These are phyloP conservation scores for Holotrichia oblita DNA, from an alignment of 1,140 invertebrate genomes.

Conservation along the genomic window DNA sequence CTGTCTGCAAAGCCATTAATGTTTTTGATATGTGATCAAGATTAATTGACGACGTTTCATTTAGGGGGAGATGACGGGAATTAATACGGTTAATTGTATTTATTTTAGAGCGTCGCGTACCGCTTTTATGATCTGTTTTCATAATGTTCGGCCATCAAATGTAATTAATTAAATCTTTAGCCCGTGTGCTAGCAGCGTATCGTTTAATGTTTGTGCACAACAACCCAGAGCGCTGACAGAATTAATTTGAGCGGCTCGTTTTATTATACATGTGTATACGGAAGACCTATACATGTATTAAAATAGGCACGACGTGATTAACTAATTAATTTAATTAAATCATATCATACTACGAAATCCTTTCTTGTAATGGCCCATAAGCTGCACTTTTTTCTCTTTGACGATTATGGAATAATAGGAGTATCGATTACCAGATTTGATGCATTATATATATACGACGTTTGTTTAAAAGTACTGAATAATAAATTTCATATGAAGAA, in stretches of 20 bases:
- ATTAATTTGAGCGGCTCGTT: neutral
- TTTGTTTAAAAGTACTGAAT: too few relatives aligned
- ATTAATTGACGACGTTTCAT: constrained; percentile 13
- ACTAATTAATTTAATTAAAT: constrained; percentile 4
- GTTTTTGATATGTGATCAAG: constrained; percentile 9
- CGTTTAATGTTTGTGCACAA: constrained; percentile 13
- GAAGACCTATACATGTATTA: neutral
- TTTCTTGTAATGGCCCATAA: too few relatives aligned
- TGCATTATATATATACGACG: too few relatives aligned
- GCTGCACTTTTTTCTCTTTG: too few relatives aligned
- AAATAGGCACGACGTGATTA: constrained; percentile 1
- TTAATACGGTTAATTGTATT: constrained; percentile 18
- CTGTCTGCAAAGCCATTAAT: neutral
- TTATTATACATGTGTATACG: constrained; percentile 1
- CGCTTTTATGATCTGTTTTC: constrained; percentile 16
- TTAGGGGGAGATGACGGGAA: neutral
- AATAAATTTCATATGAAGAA: too few relatives aligned
- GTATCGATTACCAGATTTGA: too few relatives aligned
- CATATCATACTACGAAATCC: neutral
- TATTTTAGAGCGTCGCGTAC: neutral
- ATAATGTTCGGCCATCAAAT: constrained; percentile 6
- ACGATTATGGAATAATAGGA: too few relatives aligned
- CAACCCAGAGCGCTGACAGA: neutral
- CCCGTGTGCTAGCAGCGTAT: neutral
- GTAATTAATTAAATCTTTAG: constrained; percentile 21